Conservation (phyloP, 1,140 invertebrate genomes). For the Condylostylus longicornis region DNA sequence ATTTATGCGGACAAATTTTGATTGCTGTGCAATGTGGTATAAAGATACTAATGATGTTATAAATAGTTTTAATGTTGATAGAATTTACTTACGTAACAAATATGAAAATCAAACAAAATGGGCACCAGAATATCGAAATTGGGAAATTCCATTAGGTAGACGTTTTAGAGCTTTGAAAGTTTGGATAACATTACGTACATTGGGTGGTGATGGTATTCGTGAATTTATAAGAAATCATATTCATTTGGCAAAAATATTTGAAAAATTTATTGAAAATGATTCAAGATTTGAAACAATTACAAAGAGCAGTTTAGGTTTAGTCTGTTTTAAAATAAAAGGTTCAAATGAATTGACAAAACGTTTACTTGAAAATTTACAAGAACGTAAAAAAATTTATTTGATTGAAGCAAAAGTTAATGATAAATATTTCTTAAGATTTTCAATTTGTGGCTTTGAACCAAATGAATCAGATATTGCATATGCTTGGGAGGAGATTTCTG, state of each 20-base stretch:
- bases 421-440: slow-evolving; percentile 68
- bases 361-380: slow-evolving; percentile 58
- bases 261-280: slow-evolving; percentile 49
- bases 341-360: slow-evolving; percentile 55
- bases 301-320: slow-evolving; percentile 59
- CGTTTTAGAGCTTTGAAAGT: slow-evolving; percentile 84
- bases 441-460: slow-evolving; percentile 58
- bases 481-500: slow-evolving; percentile 66
- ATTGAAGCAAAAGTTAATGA: slow-evolving; percentile 55
- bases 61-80: slow-evolving; percentile 81
- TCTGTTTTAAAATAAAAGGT: slow-evolving; percentile 76
- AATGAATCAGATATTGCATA: slow-evolving; percentile 56
- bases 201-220: slow-evolving; percentile 68
- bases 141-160: slow-evolving; percentile 84
- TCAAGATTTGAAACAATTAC: slow-evolving; percentile 62
- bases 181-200: slow-evolving; percentile 80
- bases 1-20: slow-evolving; percentile 83
- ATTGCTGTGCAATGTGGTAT: slow-evolving; percentile 79
- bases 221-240: slow-evolving; percentile 64
- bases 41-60: slow-evolving; percentile 64
- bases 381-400: slow-evolving; percentile 68
- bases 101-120: slow-evolving; percentile 44
- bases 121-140: slow-evolving; percentile 82
- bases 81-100: slow-evolving; percentile 70
- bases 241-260: slow-evolving; percentile 59